Base-by-base conservation (phyloP, 2,888 invertebrate species). In the Caenorhabditis doughertyi region DNA sequence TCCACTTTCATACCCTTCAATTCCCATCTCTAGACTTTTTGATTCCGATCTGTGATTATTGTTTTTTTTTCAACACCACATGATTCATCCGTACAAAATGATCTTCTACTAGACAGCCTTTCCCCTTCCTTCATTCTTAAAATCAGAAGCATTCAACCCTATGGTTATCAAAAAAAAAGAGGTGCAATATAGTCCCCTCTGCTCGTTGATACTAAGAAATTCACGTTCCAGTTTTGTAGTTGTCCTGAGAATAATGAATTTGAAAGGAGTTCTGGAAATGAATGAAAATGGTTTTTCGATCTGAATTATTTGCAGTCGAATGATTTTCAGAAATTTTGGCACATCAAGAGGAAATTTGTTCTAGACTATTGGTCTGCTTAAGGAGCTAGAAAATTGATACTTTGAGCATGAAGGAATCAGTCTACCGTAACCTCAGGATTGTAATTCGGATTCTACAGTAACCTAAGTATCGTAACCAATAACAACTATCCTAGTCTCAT, bases 21-120 rank as follows among this genome's bases (percentile, higher is more conserved):
- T 39, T 9, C 21, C 35, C 32, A 29, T 32, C 35, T 32, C 21
- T 56, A 29, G 32, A 56, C 56, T 56, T 35, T 56, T 18, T 1
- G 23, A 39, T 58, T 58, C 39, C 58, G 39, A 23, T 58, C 58
- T 23, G 32, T 58, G 58, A 58, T 58, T 58, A 21, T 39, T 21
- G 39, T 58, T 39, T 13, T 51, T 51, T 39, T 13, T 51, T 51
- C 3, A 39, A 18, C 21, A 39, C 4, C 13, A n/a, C 3, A 35
- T 58, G 58, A 58, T 39, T 58, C 58, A 58, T 58, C 3, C 18
- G 35, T 58, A 39, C 29, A 32, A 58, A 58, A 13, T 16, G 13
- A 39, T 8, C 11, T 39, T 16, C 53, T 55, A 5, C 25, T 13
- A 56, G 56, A 56, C 56, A 29, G 55, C 55, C 55, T 55, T 29